These are phyloP conservation scores for Caerostris extrusa DNA, from an alignment of 1,140 invertebrate species.

Conservation along the genomic window DNA sequence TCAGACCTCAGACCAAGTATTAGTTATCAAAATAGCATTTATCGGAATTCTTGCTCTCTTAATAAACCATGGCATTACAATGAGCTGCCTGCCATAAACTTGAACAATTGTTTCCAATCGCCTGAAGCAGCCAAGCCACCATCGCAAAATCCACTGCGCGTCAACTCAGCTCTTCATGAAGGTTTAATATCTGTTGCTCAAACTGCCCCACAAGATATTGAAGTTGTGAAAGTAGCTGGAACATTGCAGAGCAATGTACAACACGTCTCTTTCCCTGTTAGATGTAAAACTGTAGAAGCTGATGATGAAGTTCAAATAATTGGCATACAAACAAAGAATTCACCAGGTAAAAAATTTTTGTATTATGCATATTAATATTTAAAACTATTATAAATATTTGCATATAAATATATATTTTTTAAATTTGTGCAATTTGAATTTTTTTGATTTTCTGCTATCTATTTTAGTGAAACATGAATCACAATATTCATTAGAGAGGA, in stretches of 20 bases:
- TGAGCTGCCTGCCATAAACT: conserved; percentile 35
- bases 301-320: conserved; percentile 75
- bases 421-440: no score
- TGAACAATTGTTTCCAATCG: conserved; percentile 52
- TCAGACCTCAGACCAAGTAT: conserved; percentile 26
- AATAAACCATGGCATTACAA: conserved; percentile 57
- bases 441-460: not conserved
- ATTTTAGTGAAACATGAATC: conserved; percentile 30
- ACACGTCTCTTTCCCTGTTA: not conserved
- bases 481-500: not conserved
- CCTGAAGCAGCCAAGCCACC: conserved; percentile 71
- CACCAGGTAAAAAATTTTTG: conserved; percentile 28
- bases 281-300: not conserved
- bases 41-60: conserved; percentile 61
- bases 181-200: conserved; percentile 68
- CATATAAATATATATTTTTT: no score
- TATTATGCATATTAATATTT: no score
- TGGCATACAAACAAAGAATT: conserved; percentile 59
- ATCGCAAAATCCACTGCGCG: not conserved
- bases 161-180: conserved; percentile 37
- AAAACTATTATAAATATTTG: no score
- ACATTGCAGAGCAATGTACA: not conserved
- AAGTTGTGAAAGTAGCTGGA: not conserved
- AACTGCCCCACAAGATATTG: conserved; percentile 66
- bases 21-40: conserved; percentile 55